These are phyloP conservation scores for Sitodiplosis mosellana DNA, from an alignment of 1,140 invertebrate species.

Conservation along the genomic window DNA sequence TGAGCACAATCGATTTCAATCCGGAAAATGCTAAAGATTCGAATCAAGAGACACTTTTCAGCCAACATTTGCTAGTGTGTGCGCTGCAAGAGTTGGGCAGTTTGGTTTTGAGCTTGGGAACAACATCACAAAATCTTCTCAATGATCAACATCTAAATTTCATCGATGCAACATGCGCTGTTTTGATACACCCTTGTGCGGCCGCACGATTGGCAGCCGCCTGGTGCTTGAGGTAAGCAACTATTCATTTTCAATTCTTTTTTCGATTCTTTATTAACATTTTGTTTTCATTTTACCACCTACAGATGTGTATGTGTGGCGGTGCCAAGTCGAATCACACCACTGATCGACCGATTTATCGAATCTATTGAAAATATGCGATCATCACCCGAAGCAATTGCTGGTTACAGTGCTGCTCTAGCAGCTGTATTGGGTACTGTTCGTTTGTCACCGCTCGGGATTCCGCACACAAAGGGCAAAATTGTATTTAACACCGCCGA, in stretches of 20 bases:
- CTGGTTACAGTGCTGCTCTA: conserved; percentile 84
- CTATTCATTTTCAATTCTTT: background rate
- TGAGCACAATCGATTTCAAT: conserved; percentile 84
- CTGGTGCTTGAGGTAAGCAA: conserved; percentile 53
- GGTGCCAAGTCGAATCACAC: conserved; percentile 83
- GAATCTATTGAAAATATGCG: conserved; percentile 74
- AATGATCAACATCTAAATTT: conserved; percentile 65
- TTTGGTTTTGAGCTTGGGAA: conserved; percentile 70
- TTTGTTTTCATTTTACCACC: background rate
- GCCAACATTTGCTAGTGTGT: conserved; percentile 86
- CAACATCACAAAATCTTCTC: conserved; percentile 74
- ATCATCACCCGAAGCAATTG: conserved; percentile 82
- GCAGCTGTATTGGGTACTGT: conserved; percentile 86
- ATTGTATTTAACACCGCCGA: conserved; percentile 95
- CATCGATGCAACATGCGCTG: conserved; percentile 35
- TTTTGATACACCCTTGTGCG: conserved; percentile 78
- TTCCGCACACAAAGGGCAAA: conserved; percentile 92
- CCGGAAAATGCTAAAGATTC: conserved; percentile 78
- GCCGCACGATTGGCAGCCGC: conserved; percentile 82
- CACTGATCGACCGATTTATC: conserved; percentile 75
- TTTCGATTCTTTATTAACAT: background rate
- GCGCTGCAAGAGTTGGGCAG: conserved; percentile 83
- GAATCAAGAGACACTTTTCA: conserved; percentile 75
- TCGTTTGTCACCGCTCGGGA: conserved; percentile 74
- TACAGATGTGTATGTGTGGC: conserved; percentile 71